Evolutionary conservation across 2,797 vertebrate genomes (phyloP).

Genomic region (Tauraco hartlaubi): DNA sequence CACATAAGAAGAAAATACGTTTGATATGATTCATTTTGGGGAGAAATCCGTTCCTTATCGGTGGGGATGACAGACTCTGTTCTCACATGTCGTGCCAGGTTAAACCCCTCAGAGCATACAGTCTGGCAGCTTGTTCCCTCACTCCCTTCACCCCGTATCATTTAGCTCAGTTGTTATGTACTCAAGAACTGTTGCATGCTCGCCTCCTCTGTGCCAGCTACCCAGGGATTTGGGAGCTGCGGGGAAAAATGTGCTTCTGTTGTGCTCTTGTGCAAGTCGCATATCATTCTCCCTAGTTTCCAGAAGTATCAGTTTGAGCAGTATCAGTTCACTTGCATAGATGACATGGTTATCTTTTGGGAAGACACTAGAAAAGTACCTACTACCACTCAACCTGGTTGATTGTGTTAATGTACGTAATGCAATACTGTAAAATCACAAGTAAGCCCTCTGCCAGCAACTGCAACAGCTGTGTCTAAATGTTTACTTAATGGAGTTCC

Average conservation of each 20-base stretch:
- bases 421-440: neutral
- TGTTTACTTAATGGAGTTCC: neutral
- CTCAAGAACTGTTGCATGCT: neutral
- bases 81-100: neutral
- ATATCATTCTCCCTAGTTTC: neutral
- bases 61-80: neutral
- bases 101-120: neutral
- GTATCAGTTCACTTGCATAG: neutral
- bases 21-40: neutral
- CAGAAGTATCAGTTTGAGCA: rapidly evolving
- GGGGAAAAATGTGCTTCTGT: neutral
- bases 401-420: neutral
- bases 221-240: neutral
- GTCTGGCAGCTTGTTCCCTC: neutral
- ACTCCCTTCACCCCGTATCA: neutral
- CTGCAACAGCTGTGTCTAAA: neutral
- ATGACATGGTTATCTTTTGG: neutral
- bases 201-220: neutral
- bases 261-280: neutral
- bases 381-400: neutral
- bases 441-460: neutral
- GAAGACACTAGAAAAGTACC: neutral
- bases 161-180: neutral
- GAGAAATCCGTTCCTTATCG: neutral
- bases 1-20: neutral